Base-by-base conservation (phyloP, 2,797 vertebrate species). In the Rhabdophis nuchalis region DNA sequence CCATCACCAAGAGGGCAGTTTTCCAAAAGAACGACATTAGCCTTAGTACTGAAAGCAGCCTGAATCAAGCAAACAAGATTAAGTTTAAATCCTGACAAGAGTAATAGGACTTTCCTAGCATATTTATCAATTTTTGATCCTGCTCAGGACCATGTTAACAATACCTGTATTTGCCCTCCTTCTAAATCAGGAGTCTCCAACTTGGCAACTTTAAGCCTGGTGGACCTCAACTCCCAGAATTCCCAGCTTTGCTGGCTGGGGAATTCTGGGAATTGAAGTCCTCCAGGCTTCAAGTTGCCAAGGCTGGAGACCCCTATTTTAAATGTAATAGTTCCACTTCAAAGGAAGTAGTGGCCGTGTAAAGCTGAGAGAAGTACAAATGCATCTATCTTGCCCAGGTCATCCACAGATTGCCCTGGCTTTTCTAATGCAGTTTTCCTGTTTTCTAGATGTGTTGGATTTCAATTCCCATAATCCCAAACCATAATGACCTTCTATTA, bases 41-140 rank as follows among this genome's bases (percentile, higher is more conserved):
- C 13, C 82, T 82, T 14, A 20, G 36, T 18, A 85, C 13, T 27
- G 54, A 77, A 41, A 92, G 50, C 32, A 90, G 68, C 41, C 86
- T 77, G 60, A 90, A 64, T 68, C 6, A n/a, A 64, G 41, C 52
- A 90, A 93, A 91, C 23, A 52, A 85, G 60, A 93, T 86, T 86
- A 85, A 85, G 85, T 77, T 41, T 89, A 77, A 90, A 89, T 18
- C 41, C 36, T 50, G 61, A n/a, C 56, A 88, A 36, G 60, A 57
- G 50, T 23, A n/a, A 86, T 36, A n/a, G 27, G 91, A 27, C 32
- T 86, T 88, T 87, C 68, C 50, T 5, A 8, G 23, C 60, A 91
- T 88, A 87, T 89, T 90, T 86, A 54, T 61, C 92, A 68, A 27
- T 53, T 56, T 25, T 25, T 90, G 82, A 61, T 36, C 82, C 77